Base-by-base conservation (phyloP, 2,113 vertebrate genomes). In the Chrysemys picta region DNA sequence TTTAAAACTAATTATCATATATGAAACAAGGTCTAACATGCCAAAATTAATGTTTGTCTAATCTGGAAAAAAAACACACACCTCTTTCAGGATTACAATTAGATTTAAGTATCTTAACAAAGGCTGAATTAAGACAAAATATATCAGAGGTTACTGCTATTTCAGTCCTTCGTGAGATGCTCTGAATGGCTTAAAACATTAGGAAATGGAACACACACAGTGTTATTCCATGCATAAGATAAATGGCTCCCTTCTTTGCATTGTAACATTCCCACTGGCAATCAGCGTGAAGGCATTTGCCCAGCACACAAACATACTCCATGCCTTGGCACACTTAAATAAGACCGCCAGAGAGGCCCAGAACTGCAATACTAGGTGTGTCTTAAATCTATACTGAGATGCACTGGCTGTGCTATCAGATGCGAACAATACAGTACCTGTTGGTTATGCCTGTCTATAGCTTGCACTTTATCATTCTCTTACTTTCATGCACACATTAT, bases 1-100 rank as follows among this genome's bases (percentile, higher is more conserved):
- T 38, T 93, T 94, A 87, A 90, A 96, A 89, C 56, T 87, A 96
- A 79, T 50, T 72, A 83, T 54, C 13, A 80, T 80, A 47, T 5
- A 90, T 53, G 42, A 92, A 88, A 94, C 80, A 83, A 65, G 89
- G 85, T 65, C 24, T 85, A 10, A 50, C 24, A 9, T 42, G 75
- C 21, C 10, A 65, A 88, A 93, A 84, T 80, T 79, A 57, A 27
- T 22, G 5, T 78, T 90, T 27, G 62, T 50, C n/a, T 89, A 82
- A 94, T 35, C 27, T 84, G 89, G 11, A 95, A 89, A 84, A 10
- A 50, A 90, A 6, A 3, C 3, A 10, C 7, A 87, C 5, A 21
- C 35, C 83, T 95, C 50, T 84, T 94, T 84, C n/a, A n/a, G n/a
- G 19, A 95, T 79, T 52, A 29, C 54, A 87, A 49, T 80, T 54